Evolutionary conservation across 2,888 invertebrate species (phyloP).

Genomic region (Eurois occulta): DNA sequence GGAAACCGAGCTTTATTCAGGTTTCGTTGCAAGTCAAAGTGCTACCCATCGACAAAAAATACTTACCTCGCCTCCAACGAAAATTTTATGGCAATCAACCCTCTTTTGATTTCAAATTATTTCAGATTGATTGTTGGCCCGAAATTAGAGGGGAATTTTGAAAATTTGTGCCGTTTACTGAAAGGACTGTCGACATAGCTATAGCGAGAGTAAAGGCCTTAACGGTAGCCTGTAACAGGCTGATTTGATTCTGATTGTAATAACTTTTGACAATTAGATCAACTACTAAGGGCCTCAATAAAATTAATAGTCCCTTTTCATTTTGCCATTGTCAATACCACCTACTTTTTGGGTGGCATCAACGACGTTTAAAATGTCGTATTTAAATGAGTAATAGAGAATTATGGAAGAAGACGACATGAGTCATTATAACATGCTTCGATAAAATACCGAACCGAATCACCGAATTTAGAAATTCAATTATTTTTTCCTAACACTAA

Average conservation of each 20-base stretch:
- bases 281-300: not conserved
- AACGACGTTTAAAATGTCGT: not conserved
- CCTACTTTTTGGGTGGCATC: not conserved
- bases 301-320: not conserved
- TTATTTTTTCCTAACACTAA: no score
- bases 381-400: no score
- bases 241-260: not conserved
- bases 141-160: constrained; percentile 3
- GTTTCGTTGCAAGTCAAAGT: constrained; percentile 33
- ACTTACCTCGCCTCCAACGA: not conserved
- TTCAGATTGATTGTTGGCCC: not conserved
- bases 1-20: constrained; percentile 36
- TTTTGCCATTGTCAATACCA: not conserved
- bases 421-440: no score
- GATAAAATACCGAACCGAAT: no score
- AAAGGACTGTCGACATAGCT: not conserved
- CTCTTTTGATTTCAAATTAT: constrained; percentile 34
- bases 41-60: not conserved
- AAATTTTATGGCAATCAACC: constrained; percentile 27
- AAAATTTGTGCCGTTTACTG: not conserved
- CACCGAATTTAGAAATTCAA: no score
- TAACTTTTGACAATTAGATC: not conserved
- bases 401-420: no score
- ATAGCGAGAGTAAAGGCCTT: not conserved
- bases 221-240: not conserved